phyloP scores from a whole-genome alignment of 2,113 vertebrate species.

The Nannobrachium achirus region DNA sequence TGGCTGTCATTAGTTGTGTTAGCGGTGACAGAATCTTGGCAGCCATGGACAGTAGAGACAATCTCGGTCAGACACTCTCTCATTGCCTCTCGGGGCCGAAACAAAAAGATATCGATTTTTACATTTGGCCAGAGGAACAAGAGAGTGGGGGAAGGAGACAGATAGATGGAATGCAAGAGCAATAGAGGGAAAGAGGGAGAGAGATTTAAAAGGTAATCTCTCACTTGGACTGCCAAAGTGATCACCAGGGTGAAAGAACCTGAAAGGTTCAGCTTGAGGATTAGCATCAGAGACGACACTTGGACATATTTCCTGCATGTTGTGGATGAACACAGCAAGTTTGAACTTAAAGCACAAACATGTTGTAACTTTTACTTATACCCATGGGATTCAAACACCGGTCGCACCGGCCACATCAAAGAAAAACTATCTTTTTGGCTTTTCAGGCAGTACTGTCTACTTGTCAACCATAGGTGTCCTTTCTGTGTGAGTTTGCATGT shows the following conservation, averaged over 20 bases:
- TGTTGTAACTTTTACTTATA: no score
- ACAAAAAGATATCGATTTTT: constrained; percentile 79
- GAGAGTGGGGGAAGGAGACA: constrained; percentile 57
- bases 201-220: constrained; percentile 65
- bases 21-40: constrained; percentile 74
- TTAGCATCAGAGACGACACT: no score
- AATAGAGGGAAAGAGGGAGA: background rate
- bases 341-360: no score
- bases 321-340: no score
- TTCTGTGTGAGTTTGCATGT: no score
- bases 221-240: constrained; percentile 61
- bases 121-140: constrained; percentile 72
- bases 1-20: constrained; percentile 69
- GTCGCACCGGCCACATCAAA: no score
- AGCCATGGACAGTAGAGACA: constrained; percentile 54
- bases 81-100: constrained; percentile 67
- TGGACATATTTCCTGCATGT: no score
- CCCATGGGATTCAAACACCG: no score
- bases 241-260: constrained; percentile 1
- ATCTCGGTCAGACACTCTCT: constrained; percentile 71
- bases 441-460: no score
- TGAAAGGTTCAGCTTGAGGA: no score
- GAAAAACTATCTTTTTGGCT: no score
- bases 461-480: no score
- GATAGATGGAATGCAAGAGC: background rate